Percentiles rank a stretch among this genome's conserved stretches.
Evolutionary conservation across 2,113 vertebrate genomes (phyloP).

Genomic region (Rhodinocichla rosea): DNA sequence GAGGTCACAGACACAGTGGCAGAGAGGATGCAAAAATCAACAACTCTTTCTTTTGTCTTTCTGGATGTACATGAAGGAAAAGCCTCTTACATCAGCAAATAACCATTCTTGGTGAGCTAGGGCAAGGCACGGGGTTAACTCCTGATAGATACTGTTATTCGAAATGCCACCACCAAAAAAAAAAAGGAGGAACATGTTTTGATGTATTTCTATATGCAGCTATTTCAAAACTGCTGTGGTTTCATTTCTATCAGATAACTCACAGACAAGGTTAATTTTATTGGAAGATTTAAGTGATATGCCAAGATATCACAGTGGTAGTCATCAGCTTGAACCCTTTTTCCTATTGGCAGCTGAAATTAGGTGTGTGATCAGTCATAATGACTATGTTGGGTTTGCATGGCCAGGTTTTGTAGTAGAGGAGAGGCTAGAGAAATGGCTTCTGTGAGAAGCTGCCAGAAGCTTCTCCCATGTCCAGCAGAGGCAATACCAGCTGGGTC

Average conservation of each 20-base stretch:
- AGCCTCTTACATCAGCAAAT: not conserved
- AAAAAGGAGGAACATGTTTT: not conserved
- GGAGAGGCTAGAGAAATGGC: not conserved
- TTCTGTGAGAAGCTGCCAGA: not conserved
- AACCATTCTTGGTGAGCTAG: not conserved
- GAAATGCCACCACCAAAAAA: not conserved
- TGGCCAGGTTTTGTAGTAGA: not conserved
- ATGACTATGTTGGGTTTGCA: not conserved
- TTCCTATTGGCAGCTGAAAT: not conserved
- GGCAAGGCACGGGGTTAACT: not conserved
- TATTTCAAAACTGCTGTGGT: not conserved
- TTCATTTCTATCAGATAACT: not conserved
- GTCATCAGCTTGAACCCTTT: not conserved
- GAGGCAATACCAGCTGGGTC: not conserved
- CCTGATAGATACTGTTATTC: not conserved
- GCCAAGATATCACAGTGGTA: not conserved
- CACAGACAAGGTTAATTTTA: not conserved
- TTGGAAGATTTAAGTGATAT: not conserved
- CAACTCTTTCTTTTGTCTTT: not conserved
- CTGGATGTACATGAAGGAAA: not conserved
- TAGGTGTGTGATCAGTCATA: not conserved
- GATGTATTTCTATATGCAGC: not conserved
- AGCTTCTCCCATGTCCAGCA: not conserved
- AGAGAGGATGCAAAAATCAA: not conserved
- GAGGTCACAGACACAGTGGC: not conserved